phyloP scores from a whole-genome alignment of 1,140 invertebrate species.

The Cydia splendana region DNA sequence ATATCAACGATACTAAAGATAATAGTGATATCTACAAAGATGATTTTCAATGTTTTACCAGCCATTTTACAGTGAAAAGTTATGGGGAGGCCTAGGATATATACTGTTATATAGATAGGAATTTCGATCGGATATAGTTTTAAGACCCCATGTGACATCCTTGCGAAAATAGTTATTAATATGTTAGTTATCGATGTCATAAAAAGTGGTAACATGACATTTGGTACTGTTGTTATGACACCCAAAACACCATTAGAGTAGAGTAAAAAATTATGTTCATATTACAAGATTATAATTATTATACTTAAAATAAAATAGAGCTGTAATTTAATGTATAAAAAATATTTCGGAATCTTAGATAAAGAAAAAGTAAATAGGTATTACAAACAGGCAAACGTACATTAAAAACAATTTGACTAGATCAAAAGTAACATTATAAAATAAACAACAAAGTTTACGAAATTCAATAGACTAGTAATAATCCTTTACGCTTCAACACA shows the following conservation, averaged over 20 bases:
- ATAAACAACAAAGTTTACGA: not conserved
- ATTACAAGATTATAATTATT: not conserved
- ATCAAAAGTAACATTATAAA: not conserved
- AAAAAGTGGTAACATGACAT: constrained; percentile 22
- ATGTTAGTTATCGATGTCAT: not conserved
- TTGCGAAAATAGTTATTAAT: not conserved
- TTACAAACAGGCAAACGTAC: no score
- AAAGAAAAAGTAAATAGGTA: no score
- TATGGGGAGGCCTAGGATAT: not conserved
- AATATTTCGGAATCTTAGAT: no score
- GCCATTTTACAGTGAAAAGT: constrained; percentile 25
- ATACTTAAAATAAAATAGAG: not conserved
- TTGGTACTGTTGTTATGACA: constrained; percentile 4
- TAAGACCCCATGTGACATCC: constrained; percentile 6
- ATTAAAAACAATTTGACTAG: no score
- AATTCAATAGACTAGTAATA: not conserved
- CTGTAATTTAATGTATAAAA: no score
- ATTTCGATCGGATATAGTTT: constrained; percentile 21
- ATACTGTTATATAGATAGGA: constrained; percentile 20
- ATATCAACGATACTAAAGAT: not conserved
- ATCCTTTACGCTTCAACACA: no score
- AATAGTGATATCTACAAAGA: constrained; percentile 26
- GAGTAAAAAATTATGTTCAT: not conserved
- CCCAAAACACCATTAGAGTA: constrained; percentile 6
- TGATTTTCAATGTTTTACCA: constrained; percentile 29